Conservation (phyloP, 2,888 invertebrate genomes). For the Prosapia bicincta region DNA sequence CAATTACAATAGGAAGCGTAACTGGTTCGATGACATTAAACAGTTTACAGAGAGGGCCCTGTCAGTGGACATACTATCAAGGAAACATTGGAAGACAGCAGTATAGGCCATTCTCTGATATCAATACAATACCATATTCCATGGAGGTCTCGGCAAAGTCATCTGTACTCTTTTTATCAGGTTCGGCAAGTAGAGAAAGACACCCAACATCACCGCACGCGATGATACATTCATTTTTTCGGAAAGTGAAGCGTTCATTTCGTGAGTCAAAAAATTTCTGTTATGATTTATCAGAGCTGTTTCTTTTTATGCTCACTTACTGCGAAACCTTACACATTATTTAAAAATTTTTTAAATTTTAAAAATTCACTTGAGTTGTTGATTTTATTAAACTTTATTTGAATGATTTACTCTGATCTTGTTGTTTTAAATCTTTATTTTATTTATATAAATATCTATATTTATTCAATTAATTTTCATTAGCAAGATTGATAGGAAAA, state of each 20-base stretch:
- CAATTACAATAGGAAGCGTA: slow-evolving; percentile 22
- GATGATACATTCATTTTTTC: slow-evolving; percentile 24
- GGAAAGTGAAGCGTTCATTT: slow-evolving; percentile 28
- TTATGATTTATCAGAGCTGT: background rate
- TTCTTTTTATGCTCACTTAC: background rate
- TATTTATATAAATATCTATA: too few species aligned
- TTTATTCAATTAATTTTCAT: too few species aligned
- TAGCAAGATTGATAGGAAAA: too few species aligned
- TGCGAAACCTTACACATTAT: too few species aligned
- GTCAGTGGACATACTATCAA: slow-evolving; percentile 25
- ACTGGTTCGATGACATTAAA: slow-evolving; percentile 16
- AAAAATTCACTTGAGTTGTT: background rate
- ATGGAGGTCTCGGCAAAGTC: slow-evolving; percentile 9
- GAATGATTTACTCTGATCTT: background rate
- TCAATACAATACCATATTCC: slow-evolving; percentile 15
- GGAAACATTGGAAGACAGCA: slow-evolving; percentile 15
- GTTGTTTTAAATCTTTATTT: background rate
- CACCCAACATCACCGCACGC: slow-evolving; percentile 24
- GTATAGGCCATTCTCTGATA: slow-evolving; percentile 15
- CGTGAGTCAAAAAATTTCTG: slow-evolving; percentile 19
- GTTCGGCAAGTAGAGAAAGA: slow-evolving; percentile 10
- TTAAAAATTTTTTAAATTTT: background rate
- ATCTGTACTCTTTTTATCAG: slow-evolving; percentile 11
- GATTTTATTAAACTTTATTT: background rate
- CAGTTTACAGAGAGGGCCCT: slow-evolving; percentile 19